Base-by-base conservation (phyloP, 2,113 vertebrate genomes). In the Festucalex cinctus region DNA sequence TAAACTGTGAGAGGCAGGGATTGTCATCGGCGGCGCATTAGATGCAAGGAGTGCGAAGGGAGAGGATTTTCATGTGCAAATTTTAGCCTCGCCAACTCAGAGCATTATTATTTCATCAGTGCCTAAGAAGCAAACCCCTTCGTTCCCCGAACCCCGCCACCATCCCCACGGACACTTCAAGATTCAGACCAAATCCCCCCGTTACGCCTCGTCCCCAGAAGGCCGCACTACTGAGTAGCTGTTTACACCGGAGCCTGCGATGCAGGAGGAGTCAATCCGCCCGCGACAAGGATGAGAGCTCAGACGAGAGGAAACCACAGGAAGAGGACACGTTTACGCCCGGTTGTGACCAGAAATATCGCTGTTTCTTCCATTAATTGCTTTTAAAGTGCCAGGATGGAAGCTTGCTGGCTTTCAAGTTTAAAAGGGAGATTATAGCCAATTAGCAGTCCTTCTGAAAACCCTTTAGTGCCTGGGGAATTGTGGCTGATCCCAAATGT, bases 1-100 rank as follows among this genome's bases (percentile, higher is more conserved):
- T 89, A 89, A 91, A 92, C 88, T 89, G 88, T 78, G 76, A 83
- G 86, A 87, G 78, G 86, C 80, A 86, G 80, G 88, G 84, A 90
- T 90, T 85, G 88, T 92, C 89, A 83, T 87, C 76, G 77, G 86
- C 84, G 78, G 82, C 72, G 73, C 82, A 84, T 86, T 85, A 86
- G 79, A 91, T 62, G 82, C 86, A 57, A 77, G 78, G 72, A 81
- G 79, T 54, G 73, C 70, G 77, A 82, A 68, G 77, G 77, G 78
- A 80, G 82, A 82, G 74, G 85, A 91, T 92, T 90, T 91, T 91
- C 88, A 92, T 92, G 89, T 93, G 92, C 88, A 92, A 92, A 93
- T 92, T 90, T 84, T 85, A 90, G 83, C 89, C 83, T 83, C 68
- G 66, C 84, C 69, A 88, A 89, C 85, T 80, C 83, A 16, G 68